phyloP scores from a whole-genome alignment of 2,888 invertebrate species.

The Pelosia muscerda region DNA sequence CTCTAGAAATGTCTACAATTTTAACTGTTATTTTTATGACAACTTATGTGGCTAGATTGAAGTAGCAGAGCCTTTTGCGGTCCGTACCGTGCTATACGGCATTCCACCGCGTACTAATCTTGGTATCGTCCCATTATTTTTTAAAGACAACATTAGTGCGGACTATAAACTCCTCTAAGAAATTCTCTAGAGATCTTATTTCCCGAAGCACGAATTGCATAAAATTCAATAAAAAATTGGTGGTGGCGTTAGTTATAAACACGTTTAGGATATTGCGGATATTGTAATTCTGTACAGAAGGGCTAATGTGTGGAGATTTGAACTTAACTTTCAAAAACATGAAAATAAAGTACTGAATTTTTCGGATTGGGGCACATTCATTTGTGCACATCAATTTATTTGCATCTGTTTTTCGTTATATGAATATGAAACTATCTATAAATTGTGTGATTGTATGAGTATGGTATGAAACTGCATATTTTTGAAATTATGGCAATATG shows the following conservation, averaged over 20 bases:
- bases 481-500: no score
- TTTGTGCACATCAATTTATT: constrained; percentile 4
- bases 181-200: neutral
- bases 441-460: neutral
- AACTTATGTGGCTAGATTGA: constrained; percentile 19
- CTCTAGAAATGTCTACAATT: neutral
- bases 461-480: no score
- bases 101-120: constrained; percentile 30
- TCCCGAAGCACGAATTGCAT: neutral
- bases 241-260: neutral
- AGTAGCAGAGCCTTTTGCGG: constrained; percentile 25
- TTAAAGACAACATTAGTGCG: neutral
- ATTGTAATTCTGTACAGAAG: no score
- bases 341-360: neutral
- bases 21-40: constrained; percentile 17
- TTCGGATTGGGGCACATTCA: no score
- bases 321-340: neutral
- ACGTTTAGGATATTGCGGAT: no score
- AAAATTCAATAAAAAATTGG: neutral
- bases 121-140: constrained; percentile 3
- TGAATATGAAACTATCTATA: neutral
- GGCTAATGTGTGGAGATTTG: no score
- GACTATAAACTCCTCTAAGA: neutral
- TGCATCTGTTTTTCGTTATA: neutral
- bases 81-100: constrained; percentile 25